phyloP scores from a whole-genome alignment of 1,140 invertebrate species.

The Geopemphigus sp. region DNA sequence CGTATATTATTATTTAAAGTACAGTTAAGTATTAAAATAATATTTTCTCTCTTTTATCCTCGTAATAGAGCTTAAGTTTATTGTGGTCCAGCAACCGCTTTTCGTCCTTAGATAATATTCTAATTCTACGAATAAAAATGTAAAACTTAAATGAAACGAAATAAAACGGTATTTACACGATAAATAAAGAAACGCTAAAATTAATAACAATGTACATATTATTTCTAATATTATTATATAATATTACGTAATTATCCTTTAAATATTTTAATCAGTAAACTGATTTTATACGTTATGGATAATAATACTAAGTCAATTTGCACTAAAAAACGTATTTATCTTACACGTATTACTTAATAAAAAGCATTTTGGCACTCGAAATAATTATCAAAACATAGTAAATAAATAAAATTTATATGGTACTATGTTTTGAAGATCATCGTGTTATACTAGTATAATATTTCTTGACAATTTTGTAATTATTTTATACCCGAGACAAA shows the following conservation, averaged over 20 bases:
- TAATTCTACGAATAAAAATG: slow-evolving; percentile 14
- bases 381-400: not conserved
- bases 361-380: slow-evolving; percentile 11
- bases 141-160: slow-evolving; percentile 19
- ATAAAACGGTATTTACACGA: not conserved
- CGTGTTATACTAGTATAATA: not conserved
- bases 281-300: not conserved
- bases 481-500: not conserved
- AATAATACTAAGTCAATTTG: not conserved
- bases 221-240: not conserved
- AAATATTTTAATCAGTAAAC: too few species aligned
- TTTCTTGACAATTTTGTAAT: not conserved
- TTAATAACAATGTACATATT: not conserved
- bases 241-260: not conserved
- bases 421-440: not conserved
- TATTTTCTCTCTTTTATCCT: slow-evolving; percentile 21
- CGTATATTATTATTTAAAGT: slow-evolving; percentile 28
- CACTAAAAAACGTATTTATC: too few species aligned
- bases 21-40: slow-evolving; percentile 16
- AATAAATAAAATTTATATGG: too few species aligned
- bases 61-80: slow-evolving; percentile 37
- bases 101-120: slow-evolving; percentile 24
- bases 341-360: not conserved
- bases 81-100: slow-evolving; percentile 47
- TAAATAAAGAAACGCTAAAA: not conserved